Conservation (phyloP, 2,113 vertebrate species). For the Amphilophus citrinellus region DNA sequence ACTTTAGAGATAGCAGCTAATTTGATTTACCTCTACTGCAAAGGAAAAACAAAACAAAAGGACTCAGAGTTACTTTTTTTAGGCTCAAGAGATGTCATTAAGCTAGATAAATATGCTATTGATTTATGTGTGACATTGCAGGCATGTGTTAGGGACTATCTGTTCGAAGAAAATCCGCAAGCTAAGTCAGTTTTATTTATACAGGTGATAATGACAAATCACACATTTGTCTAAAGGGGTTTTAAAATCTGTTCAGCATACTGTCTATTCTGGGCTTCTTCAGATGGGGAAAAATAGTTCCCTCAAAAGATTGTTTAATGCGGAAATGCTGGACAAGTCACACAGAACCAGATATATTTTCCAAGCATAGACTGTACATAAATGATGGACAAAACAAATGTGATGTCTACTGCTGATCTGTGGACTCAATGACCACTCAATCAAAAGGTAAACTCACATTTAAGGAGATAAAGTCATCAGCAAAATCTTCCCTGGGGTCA, state of each 20-base stretch:
- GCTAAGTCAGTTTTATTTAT: conserved; percentile 18
- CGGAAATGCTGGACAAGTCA: not conserved
- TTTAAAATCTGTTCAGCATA: conserved; percentile 12
- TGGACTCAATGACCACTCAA: not conserved
- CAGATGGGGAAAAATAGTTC: not conserved
- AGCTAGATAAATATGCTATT: not conserved
- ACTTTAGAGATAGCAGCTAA: not conserved
- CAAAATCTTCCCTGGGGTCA: not conserved
- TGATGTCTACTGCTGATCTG: not conserved
- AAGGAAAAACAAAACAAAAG: not conserved
- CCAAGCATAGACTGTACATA: not conserved
- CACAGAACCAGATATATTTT: not conserved
- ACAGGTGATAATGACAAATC: conserved; percentile 9
- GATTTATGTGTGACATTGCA: not conserved
- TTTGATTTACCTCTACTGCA: not conserved
- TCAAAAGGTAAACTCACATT: too few species aligned
- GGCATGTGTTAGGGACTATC: not conserved
- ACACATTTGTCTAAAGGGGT: conserved; percentile 6
- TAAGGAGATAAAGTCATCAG: not conserved
- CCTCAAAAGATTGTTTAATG: not conserved
- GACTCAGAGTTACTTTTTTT: not conserved
- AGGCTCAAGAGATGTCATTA: not conserved
- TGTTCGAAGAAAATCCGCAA: not conserved
- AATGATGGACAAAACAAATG: not conserved
- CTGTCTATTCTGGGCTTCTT: not conserved